Evolutionary conservation across 1,140 invertebrate species (phyloP).

Genomic region (Aporrectodea caliginosa): DNA sequence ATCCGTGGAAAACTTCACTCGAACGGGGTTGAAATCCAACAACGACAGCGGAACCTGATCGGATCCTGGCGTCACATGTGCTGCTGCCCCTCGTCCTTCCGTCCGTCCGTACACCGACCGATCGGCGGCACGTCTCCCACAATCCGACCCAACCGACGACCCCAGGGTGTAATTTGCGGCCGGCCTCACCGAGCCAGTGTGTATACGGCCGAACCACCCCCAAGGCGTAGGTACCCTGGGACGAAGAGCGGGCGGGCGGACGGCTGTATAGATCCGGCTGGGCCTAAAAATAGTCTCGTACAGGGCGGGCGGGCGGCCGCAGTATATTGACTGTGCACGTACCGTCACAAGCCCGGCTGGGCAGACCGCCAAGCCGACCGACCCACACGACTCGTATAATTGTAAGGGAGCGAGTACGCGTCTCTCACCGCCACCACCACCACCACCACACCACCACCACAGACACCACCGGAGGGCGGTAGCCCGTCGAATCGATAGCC

Average conservation of each 20-base stretch:
- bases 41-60: no score
- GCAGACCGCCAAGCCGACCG: background rate
- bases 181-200: background rate
- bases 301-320: background rate
- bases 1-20: no score
- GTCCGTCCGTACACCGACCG: no score
- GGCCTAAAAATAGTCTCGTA: background rate
- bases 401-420: background rate
- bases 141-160: background rate
- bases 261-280: background rate
- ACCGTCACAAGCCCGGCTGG: background rate
- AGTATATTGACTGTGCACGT: background rate
- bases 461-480: background rate
- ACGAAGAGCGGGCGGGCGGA: background rate
- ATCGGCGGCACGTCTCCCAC: background rate
- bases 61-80: no score
- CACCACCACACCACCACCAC: background rate
- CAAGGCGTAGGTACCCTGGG: constrained; percentile 1
- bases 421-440: background rate
- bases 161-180: background rate
- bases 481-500: background rate
- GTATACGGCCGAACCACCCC: background rate
- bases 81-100: no score
- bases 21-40: no score
- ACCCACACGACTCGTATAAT: background rate